Evolutionary conservation across 2,888 invertebrate genomes (phyloP).

Genomic region (Tinea trinotella): DNA sequence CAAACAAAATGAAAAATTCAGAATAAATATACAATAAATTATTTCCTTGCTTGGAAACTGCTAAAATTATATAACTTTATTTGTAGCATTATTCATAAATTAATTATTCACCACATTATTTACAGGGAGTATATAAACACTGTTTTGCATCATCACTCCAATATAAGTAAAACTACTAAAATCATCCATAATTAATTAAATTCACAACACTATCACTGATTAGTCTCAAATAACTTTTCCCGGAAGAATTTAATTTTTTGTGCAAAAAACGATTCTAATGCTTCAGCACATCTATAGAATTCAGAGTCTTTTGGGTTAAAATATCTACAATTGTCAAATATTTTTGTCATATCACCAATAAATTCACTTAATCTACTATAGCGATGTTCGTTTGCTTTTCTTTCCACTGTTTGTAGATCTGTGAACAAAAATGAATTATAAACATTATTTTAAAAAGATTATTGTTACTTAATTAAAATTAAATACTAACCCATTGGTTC

Average conservation of each 20-base stretch:
- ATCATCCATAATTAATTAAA: background rate
- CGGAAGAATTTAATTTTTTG: slow-evolving; percentile 92
- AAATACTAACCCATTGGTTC: slow-evolving; percentile 92
- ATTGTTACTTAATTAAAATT: background rate
- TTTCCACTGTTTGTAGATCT: slow-evolving; percentile 96
- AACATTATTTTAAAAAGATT: no score
- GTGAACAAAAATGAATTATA: slow-evolving; percentile 31
- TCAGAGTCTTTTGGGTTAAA: slow-evolving; percentile 97
- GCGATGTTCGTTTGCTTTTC: slow-evolving; percentile 84
- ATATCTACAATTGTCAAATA: slow-evolving; percentile 98
- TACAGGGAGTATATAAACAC: slow-evolving; percentile 34
- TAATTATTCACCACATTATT: slow-evolving; percentile 57
- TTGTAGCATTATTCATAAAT: slow-evolving; percentile 44
- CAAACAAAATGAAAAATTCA: slow-evolving; percentile 36
- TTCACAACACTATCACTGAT: slow-evolving; percentile 41
- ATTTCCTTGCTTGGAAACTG: slow-evolving; percentile 24
- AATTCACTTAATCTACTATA: slow-evolving; percentile 94
- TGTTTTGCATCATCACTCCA: background rate
- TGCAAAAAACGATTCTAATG: slow-evolving; percentile 95
- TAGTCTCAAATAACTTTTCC: slow-evolving; percentile 83
- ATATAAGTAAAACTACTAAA: background rate
- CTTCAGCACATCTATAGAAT: slow-evolving; percentile 96
- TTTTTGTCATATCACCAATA: slow-evolving; percentile 97
- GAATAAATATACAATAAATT: slow-evolving; percentile 63
- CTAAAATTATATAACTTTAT: slow-evolving; percentile 24